phyloP scores from a whole-genome alignment of 2,888 invertebrate species.

The Itoplectis maculator region DNA sequence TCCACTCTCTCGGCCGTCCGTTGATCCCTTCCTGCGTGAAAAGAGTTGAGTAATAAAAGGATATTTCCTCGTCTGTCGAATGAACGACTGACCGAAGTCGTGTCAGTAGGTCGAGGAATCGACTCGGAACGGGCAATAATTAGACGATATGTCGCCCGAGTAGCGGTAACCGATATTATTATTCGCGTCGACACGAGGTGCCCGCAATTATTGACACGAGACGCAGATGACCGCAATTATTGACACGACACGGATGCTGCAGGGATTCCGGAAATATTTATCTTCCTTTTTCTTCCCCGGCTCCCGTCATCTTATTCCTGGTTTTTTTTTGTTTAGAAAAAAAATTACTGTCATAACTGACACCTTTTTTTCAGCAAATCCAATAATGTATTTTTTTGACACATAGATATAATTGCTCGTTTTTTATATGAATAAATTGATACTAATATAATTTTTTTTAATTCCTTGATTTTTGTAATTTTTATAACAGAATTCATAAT shows the following conservation, averaged over 20 bases:
- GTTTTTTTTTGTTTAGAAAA: background rate
- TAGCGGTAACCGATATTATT: constrained; percentile 42
- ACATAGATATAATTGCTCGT: too few relatives aligned
- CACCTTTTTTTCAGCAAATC: too few relatives aligned
- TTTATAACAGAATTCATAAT: background rate
- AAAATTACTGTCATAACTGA: too few relatives aligned
- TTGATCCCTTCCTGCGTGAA: constrained; percentile 62
- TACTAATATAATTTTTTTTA: background rate
- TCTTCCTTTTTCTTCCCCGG: background rate
- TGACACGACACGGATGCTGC: constrained; percentile 45
- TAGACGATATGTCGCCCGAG: constrained; percentile 59
- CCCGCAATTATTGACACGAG: constrained; percentile 61
- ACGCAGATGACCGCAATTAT: background rate
- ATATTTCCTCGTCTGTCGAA: background rate
- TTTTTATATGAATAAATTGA: too few relatives aligned
- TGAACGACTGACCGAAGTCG: constrained; percentile 28
- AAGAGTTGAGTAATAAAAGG: background rate
- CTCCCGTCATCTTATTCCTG: background rate
- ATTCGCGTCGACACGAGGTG: constrained; percentile 12
- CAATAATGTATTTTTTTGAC: too few relatives aligned
- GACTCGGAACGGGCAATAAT: constrained; percentile 59
- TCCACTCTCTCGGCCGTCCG: constrained; percentile 84
- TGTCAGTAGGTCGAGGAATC: constrained; percentile 57
- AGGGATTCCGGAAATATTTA: constrained; percentile 17
- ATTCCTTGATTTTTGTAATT: background rate